phyloP scores from a whole-genome alignment of 2,113 vertebrate species.

The Corythaeola cristata region DNA sequence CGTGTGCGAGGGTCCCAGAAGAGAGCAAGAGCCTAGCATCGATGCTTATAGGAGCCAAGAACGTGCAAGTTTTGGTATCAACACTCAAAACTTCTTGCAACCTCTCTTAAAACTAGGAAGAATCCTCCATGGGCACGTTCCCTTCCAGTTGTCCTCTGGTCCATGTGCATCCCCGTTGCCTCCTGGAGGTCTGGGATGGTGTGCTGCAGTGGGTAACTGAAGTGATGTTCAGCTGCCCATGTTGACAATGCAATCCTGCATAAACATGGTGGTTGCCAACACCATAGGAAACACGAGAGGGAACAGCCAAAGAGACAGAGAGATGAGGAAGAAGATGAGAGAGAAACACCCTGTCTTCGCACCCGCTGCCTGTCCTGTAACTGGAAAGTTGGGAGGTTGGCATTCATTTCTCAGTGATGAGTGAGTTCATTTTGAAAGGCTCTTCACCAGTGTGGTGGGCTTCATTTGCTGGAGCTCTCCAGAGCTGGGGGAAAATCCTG shows the following conservation, averaged over 20 bases:
- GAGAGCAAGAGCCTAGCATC: background rate
- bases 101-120: background rate
- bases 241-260: background rate
- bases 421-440: background rate
- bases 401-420: background rate
- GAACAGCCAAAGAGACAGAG: background rate
- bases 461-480: background rate
- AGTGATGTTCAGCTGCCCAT: background rate
- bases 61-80: rapidly evolving
- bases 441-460: background rate
- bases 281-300: background rate
- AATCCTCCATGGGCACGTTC: background rate
- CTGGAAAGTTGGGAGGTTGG: background rate
- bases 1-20: rapidly evolving
- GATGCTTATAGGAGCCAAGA: background rate
- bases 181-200: background rate
- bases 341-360: background rate
- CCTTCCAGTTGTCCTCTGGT: background rate
- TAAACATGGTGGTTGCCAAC: background rate
- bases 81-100: background rate
- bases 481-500: background rate
- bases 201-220: background rate
- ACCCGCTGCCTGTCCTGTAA: background rate
- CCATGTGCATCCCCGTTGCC: background rate
- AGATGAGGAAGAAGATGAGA: background rate